phyloP scores from a whole-genome alignment of 2,888 invertebrate species.

The Cerceris rybyensis region DNA sequence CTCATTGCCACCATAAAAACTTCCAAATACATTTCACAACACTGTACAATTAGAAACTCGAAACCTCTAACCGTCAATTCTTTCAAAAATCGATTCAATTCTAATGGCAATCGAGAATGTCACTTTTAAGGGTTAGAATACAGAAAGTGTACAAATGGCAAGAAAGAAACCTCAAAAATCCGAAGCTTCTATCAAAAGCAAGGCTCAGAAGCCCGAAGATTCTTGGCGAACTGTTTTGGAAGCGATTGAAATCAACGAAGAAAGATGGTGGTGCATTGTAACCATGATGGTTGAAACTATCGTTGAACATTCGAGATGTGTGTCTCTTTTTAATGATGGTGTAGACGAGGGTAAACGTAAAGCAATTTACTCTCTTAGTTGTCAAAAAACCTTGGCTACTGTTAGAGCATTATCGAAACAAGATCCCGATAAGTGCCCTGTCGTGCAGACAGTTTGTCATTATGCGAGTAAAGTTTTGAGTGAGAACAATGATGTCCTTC shows the following conservation, averaged over 20 bases:
- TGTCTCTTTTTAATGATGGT: conserved; percentile 65
- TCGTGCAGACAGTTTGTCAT: conserved; percentile 65
- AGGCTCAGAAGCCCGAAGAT: conserved; percentile 29
- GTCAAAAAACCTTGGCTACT: conserved; percentile 57
- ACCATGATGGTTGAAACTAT: conserved; percentile 71
- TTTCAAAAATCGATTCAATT: no score
- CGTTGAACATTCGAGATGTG: conserved; percentile 53
- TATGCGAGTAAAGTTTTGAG: conserved; percentile 60
- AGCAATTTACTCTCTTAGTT: conserved; percentile 65
- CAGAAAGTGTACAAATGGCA: neutral
- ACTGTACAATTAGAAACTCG: no score
- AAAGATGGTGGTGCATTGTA: conserved; percentile 73
- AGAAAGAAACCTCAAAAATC: conserved; percentile 10
- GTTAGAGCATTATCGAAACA: conserved; percentile 62
- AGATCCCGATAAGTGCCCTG: conserved; percentile 60
- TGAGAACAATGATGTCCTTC: conserved; percentile 51
- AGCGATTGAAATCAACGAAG: conserved; percentile 69
- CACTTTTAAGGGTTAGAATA: conserved; percentile 2
- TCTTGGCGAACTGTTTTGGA: conserved; percentile 61
- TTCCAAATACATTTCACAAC: no score
- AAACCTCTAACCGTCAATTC: no score
- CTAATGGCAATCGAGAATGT: no score
- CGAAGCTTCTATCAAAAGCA: neutral
- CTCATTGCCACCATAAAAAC: no score
- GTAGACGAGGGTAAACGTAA: conserved; percentile 65